Conservation (phyloP, 2,113 vertebrate genomes). For the Caranx ignobilis region DNA sequence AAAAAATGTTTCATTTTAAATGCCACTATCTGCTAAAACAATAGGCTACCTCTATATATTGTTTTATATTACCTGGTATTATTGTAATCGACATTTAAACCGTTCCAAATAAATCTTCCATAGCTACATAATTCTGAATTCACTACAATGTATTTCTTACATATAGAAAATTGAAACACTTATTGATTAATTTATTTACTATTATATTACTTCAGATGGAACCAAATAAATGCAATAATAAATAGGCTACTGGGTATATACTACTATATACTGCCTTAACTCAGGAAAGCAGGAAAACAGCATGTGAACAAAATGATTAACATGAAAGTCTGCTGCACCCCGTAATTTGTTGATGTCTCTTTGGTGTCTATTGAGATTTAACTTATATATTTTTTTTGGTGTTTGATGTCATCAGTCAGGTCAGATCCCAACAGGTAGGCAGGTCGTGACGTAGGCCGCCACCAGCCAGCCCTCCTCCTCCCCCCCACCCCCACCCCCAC, state of each 20-base stretch:
- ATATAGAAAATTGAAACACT: too few species aligned
- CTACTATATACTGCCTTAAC: too few species aligned
- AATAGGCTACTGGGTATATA: too few species aligned
- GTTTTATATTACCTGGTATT: not conserved
- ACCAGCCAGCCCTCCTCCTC: conserved; percentile 70
- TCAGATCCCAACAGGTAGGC: conserved; percentile 76
- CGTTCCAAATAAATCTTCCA: not conserved
- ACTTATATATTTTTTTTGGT: not conserved
- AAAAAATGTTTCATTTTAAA: not conserved
- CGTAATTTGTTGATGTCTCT: not conserved
- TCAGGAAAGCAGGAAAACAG: too few species aligned
- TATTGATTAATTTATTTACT: too few species aligned
- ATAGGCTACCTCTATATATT: not conserved
- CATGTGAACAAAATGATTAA: too few species aligned
- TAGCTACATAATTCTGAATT: not conserved
- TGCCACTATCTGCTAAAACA: not conserved
- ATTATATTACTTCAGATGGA: too few species aligned
- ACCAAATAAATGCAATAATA: too few species aligned
- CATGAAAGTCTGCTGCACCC: not conserved
- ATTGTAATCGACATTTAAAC: not conserved
- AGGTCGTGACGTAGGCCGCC: conserved; percentile 75
- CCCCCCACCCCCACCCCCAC: conserved; percentile 78
- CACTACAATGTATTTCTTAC: too few species aligned
- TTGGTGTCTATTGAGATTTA: not conserved
- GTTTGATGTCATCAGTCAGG: not conserved